These are phyloP conservation scores for Planococcus citri DNA, from an alignment of 1,140 invertebrate species.

Conservation along the genomic window DNA sequence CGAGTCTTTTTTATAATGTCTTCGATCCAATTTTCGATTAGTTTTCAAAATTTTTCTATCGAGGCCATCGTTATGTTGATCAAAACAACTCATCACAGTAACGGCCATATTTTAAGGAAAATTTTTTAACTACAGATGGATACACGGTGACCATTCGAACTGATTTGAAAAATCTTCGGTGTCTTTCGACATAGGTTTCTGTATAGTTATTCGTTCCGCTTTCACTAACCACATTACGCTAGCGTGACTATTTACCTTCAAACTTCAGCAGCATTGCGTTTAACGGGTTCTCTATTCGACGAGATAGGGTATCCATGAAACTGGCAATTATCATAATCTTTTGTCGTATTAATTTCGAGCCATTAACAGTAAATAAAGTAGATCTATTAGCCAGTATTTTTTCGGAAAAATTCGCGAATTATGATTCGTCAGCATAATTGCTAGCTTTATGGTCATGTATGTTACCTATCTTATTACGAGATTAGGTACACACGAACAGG, in stretches of 20 bases:
- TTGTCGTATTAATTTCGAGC: too few species aligned
- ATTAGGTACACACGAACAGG: too few species aligned
- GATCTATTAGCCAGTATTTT: too few species aligned
- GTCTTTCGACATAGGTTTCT: not conserved
- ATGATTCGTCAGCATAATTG: too few species aligned
- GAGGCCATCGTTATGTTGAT: not conserved
- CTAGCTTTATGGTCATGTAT: too few species aligned
- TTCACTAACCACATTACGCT: constrained; percentile 12
- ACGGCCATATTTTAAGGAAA: not conserved
- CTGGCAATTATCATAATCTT: too few species aligned
- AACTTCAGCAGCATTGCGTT: too few species aligned
- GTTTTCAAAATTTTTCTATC: not conserved
- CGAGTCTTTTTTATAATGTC: constrained; percentile 75
- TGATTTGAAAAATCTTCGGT: not conserved
- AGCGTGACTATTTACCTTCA: constrained; percentile 6
- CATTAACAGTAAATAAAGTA: too few species aligned
- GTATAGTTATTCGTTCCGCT: constrained; percentile 13
- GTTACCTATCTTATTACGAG: too few species aligned
- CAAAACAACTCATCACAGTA: not conserved
- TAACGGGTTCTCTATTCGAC: too few species aligned
- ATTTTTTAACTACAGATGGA: not conserved
- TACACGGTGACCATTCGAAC: not conserved
- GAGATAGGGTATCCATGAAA: too few species aligned
- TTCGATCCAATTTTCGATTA: constrained; percentile 28
- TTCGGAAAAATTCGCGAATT: too few species aligned